Evolutionary conservation across 2,888 invertebrate species (phyloP), one percentile per base, ranked within the genome.

Genomic region (Crocallis elinguaria): DNA sequence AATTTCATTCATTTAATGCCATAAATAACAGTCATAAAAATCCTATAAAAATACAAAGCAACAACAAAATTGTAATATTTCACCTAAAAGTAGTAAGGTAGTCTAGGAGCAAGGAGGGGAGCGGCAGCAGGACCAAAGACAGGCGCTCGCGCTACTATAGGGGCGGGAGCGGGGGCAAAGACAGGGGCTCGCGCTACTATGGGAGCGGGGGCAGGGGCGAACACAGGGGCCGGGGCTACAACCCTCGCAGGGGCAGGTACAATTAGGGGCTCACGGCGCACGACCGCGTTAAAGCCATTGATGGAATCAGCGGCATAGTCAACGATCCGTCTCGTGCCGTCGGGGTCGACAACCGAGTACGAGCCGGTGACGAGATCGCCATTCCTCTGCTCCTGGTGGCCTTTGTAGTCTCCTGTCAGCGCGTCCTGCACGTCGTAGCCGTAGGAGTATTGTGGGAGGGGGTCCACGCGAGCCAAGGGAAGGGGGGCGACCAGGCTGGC

Each of bases 391-490:
- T 93, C 93, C 53, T 90, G 88, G 77, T 93, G 93, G 41, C 91
- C 92, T 63, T 93, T 93, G 77, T 88, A 91, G 82, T 93, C 93
- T 14, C 93, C 93, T 17, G 93, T 93, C 49, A 93, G 82, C 2
- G 90, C 77, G 66, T 93, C 93, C 62, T 93, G 92, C 0, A 93
- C 92, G 66, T 93, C 92, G 67, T 93, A 93, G 2, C 92, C 92
- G 77, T 86, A 93, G 3, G 92, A 90, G 77, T 93, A 93, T 65
- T 93, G 93, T 0, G 93, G 93, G 0, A 84, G 48, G 6, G 88
- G 86, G 66, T 90, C 91, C 1, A 82, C 64, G n/a, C 82, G 79
- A 0, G 85, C 83, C 0, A 81, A 46, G 0, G 90, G 84, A 0
- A 80, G 81, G 11, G 91, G 86, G 0, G 80, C 87, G 30, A 87